Percentiles rank a stretch among this genome's conserved stretches.
These are phyloP conservation scores for Pongo abelii DNA, from an alignment of 2,113 vertebrate genomes.

Conservation along the genomic window DNA sequence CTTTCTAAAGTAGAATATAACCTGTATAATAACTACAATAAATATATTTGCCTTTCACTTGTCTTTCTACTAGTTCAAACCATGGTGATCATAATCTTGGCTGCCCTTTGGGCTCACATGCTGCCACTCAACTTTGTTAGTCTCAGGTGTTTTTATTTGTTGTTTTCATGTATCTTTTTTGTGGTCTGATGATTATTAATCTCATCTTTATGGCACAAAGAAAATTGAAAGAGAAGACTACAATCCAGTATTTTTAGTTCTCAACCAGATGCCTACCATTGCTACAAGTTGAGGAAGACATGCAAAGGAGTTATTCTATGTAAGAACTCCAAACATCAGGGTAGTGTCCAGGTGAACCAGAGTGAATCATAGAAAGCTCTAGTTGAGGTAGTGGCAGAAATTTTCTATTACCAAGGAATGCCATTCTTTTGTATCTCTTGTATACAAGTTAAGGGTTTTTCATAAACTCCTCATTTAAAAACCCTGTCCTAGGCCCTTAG, in stretches of 20 bases:
- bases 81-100: neutral
- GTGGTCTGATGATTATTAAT: neutral
- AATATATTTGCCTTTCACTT: neutral
- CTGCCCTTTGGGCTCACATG: neutral
- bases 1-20: neutral
- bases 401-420: neutral
- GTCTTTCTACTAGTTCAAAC: neutral
- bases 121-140: neutral
- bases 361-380: neutral
- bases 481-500: neutral
- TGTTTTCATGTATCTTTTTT: neutral
- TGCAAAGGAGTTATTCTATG: neutral
- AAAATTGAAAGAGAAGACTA: neutral
- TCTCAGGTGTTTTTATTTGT: neutral
- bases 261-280: neutral
- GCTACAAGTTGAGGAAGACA: neutral
- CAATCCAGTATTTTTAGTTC: neutral
- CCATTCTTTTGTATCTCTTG: neutral
- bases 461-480: constrained; percentile 2
- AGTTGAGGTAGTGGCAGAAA: neutral
- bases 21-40: neutral
- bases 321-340: neutral
- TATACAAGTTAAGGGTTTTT: neutral
- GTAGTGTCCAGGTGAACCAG: neutral
- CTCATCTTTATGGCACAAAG: neutral